Base-by-base conservation (phyloP, 2,888 invertebrate genomes). In the Hydroisotoma schaefferi region DNA sequence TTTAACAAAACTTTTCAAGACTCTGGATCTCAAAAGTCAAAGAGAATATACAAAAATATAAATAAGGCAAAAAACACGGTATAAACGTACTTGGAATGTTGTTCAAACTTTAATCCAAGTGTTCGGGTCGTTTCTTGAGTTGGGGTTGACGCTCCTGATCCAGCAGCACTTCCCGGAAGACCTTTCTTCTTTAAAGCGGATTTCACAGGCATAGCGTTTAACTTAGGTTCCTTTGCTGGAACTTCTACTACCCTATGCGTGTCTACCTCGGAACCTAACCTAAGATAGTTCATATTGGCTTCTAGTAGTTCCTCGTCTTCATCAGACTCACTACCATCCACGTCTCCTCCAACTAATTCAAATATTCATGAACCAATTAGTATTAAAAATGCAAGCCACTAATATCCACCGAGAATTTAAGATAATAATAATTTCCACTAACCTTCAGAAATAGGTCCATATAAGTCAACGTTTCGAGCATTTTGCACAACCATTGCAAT, bases 191-290 rank as follows among this genome's bases (percentile, higher is more conserved):
- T 94, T 72, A 94, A 82, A 69, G 93, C 94, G 54, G 92, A 92
- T 78, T 94, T 94, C 64, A 92, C 84, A 69, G 93, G 93, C 82
- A 91, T 85, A 70, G 92, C 92, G 80, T 90, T 88, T 79, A 90
- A 88, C 75, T 87, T 86, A 43, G 92, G 93, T 81, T 93, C 92
- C 79, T 92, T 91, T 61, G 93, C 91, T 72, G 91, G 92, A 74
- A 93, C 91, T 80, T 92, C 91, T 78, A 93, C 92, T 65, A 93
- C 86, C 70, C 90, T 84, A 59, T 86, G 85, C 60, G 90, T 90
- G 78, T 92, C 91, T 73, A 72, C 58, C 20, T 66, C 70, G 3
- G 20, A 29, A 4, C 63, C 62, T 47, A 67, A 58, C 57, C 67
- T 61, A 55, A 71, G 59, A 52, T 63, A 66, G 37, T 68, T 72